Conservation (phyloP, 1,140 invertebrate species). For the Lordiphosa clarofinis region DNA sequence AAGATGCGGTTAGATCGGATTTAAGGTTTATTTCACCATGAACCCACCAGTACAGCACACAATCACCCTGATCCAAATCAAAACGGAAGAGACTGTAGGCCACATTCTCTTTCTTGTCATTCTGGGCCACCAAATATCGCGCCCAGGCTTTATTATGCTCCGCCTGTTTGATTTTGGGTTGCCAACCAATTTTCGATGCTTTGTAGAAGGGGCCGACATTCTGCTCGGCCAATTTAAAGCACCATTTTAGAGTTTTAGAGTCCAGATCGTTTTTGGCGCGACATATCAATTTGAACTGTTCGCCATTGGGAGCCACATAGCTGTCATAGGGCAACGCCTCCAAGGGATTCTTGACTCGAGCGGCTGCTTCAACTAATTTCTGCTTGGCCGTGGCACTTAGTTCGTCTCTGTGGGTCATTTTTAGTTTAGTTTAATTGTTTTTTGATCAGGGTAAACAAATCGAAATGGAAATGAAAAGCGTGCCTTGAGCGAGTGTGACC, state of each 20-base stretch:
- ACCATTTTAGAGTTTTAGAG: slow-evolving; percentile 81
- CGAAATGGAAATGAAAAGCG: background rate
- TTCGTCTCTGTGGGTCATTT: slow-evolving; percentile 57
- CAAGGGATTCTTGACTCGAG: slow-evolving; percentile 63
- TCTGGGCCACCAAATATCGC: slow-evolving; percentile 83
- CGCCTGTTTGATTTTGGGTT: slow-evolving; percentile 82
- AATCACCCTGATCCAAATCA: slow-evolving; percentile 87
- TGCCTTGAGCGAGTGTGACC: background rate
- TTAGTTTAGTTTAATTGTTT: slow-evolving; percentile 1
- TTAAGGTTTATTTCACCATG: background rate
- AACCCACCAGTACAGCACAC: slow-evolving; percentile 89
- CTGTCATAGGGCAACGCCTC: slow-evolving; percentile 41
- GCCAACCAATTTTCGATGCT: slow-evolving; percentile 84
- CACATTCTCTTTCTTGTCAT: slow-evolving; percentile 81
- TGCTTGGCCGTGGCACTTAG: slow-evolving; percentile 63
- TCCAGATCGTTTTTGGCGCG: slow-evolving; percentile 68
- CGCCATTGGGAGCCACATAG: slow-evolving; percentile 38
- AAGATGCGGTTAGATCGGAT: background rate
- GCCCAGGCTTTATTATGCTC: slow-evolving; percentile 85
- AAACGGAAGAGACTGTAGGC: slow-evolving; percentile 90
- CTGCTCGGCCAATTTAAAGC: slow-evolving; percentile 83
- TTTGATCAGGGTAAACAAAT: background rate
- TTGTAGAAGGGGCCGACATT: slow-evolving; percentile 85
- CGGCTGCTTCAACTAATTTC: slow-evolving; percentile 63
- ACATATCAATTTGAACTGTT: slow-evolving; percentile 62